Evolutionary conservation across 1,140 invertebrate genomes (phyloP).

Genomic region (Copidosoma floridanum): DNA sequence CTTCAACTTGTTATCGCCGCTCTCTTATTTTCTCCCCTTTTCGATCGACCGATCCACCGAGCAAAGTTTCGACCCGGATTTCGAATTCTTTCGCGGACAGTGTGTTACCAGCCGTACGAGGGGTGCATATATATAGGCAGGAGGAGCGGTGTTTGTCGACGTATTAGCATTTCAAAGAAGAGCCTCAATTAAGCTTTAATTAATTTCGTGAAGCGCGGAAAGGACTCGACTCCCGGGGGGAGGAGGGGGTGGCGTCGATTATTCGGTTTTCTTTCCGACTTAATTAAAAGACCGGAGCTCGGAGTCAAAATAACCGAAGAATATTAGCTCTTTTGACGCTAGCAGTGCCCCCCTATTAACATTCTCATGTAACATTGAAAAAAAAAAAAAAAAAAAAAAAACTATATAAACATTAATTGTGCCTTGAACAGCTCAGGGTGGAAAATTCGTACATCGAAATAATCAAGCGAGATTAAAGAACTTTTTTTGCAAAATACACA

Average conservation of each 20-base stretch:
- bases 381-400: no score
- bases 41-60: neutral
- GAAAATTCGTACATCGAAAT: no score
- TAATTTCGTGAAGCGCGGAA: conserved; percentile 48
- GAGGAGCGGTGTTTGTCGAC: conserved; percentile 54
- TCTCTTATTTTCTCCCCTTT: no score
- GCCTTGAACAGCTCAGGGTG: no score
- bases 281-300: conserved; percentile 52
- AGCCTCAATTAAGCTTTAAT: conserved; percentile 57
- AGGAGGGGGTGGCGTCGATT: conserved; percentile 34
- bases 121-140: no score
- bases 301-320: conserved; percentile 41
- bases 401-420: no score
- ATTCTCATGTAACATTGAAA: no score
- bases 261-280: conserved; percentile 52
- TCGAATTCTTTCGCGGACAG: conserved; percentile 38
- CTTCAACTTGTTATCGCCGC: conserved; percentile 19
- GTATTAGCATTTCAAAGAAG: conserved; percentile 58
- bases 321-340: conserved; percentile 43
- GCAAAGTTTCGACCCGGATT: conserved; percentile 28
- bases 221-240: neutral
- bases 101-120: no score
- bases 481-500: no score
- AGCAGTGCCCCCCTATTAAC: no score
- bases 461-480: no score